Conservation (phyloP, 2,113 vertebrate species). For the Shinisaurus crocodilurus region DNA sequence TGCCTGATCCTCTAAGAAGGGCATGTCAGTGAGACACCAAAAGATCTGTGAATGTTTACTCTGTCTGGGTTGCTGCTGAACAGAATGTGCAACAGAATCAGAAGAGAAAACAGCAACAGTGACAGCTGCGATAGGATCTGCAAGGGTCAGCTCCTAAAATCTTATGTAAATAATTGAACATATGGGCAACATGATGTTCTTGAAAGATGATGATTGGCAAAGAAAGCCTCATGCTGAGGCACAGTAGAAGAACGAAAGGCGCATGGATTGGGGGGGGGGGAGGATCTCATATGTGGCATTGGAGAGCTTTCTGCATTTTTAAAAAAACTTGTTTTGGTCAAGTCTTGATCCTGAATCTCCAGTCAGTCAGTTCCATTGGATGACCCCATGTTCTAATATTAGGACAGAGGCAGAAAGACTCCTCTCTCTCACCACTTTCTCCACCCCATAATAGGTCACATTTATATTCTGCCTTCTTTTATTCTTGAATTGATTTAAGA, state of each 20-base stretch:
- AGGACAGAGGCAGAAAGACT: too few relatives aligned
- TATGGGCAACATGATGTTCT: slow-evolving; percentile 31
- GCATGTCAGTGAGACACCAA: neutral
- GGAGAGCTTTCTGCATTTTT: too few relatives aligned
- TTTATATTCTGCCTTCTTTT: too few relatives aligned
- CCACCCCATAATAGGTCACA: too few relatives aligned
- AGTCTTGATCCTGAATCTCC: too few relatives aligned
- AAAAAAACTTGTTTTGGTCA: too few relatives aligned
- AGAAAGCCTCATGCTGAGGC: neutral
- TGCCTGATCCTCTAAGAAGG: neutral
- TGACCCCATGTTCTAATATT: too few relatives aligned
- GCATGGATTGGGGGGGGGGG: neutral
- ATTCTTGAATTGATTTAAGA: too few relatives aligned
- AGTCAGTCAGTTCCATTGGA: too few relatives aligned
- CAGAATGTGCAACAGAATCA: neutral
- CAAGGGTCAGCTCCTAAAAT: neutral
- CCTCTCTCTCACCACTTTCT: too few relatives aligned
- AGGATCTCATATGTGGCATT: too few relatives aligned
- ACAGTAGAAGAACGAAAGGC: neutral
- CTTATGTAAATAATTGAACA: slow-evolving; percentile 18
- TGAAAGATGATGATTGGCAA: neutral
- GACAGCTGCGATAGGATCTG: slow-evolving; percentile 11
- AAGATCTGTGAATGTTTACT: neutral
- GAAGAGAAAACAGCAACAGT: slow-evolving; percentile 19
- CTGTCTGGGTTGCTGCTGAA: neutral